Evolutionary conservation across 1,140 invertebrate species (phyloP).

Genomic region (Drosophila sp.): DNA sequence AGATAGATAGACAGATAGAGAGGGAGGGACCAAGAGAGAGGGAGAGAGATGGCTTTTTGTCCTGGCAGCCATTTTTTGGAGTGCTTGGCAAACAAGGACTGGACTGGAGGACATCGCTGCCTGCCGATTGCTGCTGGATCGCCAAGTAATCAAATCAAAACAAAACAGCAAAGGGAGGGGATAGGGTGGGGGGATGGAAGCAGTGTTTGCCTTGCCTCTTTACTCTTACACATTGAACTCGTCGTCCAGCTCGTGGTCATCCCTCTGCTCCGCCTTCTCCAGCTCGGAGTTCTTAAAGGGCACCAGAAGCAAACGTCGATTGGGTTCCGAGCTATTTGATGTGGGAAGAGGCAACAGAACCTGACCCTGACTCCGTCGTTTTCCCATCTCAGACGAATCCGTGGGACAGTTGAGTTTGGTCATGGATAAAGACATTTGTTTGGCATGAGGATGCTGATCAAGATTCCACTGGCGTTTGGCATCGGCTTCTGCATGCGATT

Average conservation of each 20-base stretch:
- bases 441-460: neutral
- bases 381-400: neutral
- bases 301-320: conserved; percentile 3
- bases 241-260: conserved; percentile 1
- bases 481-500: neutral
- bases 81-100: conserved; percentile 8
- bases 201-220: conserved; percentile 13
- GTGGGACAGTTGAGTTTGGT: neutral
- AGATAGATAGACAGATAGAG: neutral
- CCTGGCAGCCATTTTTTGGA: conserved; percentile 9
- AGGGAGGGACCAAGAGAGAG: neutral
- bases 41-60: neutral
- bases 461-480: neutral
- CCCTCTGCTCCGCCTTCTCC: neutral
- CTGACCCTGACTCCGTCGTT: neutral
- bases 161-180: neutral
- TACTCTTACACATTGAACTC: conserved; percentile 15
- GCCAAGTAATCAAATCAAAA: conserved; percentile 16
- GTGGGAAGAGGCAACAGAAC: conserved; percentile 1
- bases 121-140: neutral
- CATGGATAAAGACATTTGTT: neutral
- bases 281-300: neutral
- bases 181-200: neutral
- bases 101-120: neutral
- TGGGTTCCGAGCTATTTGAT: neutral